phyloP scores from a whole-genome alignment of 2,113 vertebrate genomes.

The Lepisosteus oculatus region DNA sequence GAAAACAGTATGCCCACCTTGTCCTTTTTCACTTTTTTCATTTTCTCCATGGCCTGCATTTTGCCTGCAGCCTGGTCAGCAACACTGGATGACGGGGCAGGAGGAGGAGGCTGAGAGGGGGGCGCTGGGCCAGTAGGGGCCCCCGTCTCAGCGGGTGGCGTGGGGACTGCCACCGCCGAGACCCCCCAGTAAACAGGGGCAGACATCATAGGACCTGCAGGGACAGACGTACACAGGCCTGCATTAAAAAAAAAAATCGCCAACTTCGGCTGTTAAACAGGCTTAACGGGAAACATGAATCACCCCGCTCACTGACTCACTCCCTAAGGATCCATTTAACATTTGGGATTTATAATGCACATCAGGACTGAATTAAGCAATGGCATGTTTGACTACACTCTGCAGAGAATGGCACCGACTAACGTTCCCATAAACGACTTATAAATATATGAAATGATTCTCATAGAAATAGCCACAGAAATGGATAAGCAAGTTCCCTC shows the following conservation, averaged over 20 bases:
- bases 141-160: constrained; percentile 68
- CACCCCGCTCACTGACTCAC: no score
- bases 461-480: no score
- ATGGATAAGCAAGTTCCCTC: no score
- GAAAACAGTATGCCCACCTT: constrained; percentile 65
- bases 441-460: no score
- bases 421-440: no score
- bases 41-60: constrained; percentile 67
- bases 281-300: no score
- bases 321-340: no score
- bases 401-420: no score
- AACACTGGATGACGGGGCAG: constrained; percentile 41
- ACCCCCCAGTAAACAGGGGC: constrained; percentile 68
- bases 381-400: no score
- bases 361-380: background rate
- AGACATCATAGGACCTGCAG: constrained; percentile 54
- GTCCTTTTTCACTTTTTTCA: constrained; percentile 83
- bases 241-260: no score
- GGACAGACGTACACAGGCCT: constrained; percentile 9
- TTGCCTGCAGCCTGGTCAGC: constrained; percentile 60
- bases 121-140: constrained; percentile 45
- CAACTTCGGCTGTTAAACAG: no score
- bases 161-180: constrained; percentile 50
- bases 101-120: constrained; percentile 58
- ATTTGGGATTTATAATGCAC: no score